Evolutionary conservation across 2,797 vertebrate species (phyloP).

Genomic region (Girardinus metallicus): DNA sequence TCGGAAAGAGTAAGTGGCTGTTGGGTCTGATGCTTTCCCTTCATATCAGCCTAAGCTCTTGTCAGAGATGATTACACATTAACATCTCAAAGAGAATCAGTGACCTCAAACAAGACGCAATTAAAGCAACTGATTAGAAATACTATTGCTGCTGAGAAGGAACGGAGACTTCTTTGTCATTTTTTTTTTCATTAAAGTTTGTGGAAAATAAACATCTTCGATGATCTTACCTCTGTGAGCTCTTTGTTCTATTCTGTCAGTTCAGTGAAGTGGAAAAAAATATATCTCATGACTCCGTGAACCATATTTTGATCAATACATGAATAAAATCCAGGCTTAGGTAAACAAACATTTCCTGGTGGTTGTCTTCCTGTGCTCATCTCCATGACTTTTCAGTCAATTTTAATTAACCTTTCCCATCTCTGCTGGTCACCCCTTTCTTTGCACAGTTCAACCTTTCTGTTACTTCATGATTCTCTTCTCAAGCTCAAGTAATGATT

Average conservation of each 20-base stretch:
- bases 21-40: not conserved
- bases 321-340: not conserved
- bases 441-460: not conserved
- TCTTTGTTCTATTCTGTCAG: constrained; percentile 1
- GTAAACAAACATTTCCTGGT: constrained; percentile 14
- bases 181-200: not conserved
- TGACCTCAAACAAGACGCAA: constrained; percentile 29
- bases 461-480: constrained; percentile 16
- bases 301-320: constrained; percentile 5
- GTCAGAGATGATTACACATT: constrained; percentile 4
- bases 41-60: not conserved
- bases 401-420: constrained; percentile 17
- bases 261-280: not conserved
- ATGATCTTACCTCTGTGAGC: not conserved
- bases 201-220: not conserved
- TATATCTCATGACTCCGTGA: constrained; percentile 1
- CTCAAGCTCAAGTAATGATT: constrained; percentile 30
- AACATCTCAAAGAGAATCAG: constrained; percentile 1
- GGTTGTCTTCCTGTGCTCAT: not conserved
- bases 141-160: not conserved
- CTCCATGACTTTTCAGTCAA: constrained; percentile 6
- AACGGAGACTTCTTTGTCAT: not conserved
- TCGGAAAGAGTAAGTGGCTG: not conserved
- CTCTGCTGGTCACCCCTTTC: constrained; percentile 5
- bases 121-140: constrained; percentile 21